Percentiles rank a stretch among this genome's conserved stretches.
These are phyloP conservation scores for Carposina sasakii DNA, from an alignment of 1,140 invertebrate genomes.

Conservation along the genomic window DNA sequence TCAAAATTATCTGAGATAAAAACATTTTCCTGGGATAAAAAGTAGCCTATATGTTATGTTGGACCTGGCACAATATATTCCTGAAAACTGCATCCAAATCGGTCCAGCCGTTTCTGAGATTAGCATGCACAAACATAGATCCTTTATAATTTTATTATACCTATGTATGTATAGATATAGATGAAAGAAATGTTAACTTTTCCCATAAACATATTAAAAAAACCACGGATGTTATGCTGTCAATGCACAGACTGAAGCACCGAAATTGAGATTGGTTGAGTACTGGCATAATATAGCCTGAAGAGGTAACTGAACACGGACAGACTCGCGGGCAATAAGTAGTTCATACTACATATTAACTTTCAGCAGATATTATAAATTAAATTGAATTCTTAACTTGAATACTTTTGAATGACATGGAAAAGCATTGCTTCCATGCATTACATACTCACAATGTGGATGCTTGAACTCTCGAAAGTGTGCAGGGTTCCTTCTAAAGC, in stretches of 20 bases:
- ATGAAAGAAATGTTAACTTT: too few species aligned
- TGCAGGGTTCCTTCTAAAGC: conserved; percentile 86
- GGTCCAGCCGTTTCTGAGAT: too few species aligned
- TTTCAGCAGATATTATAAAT: background rate
- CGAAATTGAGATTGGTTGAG: background rate
- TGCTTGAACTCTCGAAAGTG: conserved; percentile 88
- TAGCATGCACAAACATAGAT: too few species aligned
- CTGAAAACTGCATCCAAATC: background rate
- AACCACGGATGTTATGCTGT: too few species aligned
- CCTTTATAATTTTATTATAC: too few species aligned
- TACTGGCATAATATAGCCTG: background rate
- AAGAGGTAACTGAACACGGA: background rate
- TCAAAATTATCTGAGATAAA: background rate
- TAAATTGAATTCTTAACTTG: background rate
- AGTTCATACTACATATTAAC: background rate
- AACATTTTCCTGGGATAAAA: background rate
- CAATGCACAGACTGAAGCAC: too few species aligned
- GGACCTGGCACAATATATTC: background rate
- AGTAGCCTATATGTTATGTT: background rate
- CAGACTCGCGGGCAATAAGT: background rate
- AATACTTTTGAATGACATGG: background rate
- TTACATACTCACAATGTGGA: conserved; percentile 77
- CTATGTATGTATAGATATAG: too few species aligned
- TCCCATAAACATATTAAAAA: too few species aligned
- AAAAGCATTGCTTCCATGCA: background rate